Conservation (phyloP, 2,113 vertebrate species). For the Pseudorasbora parva region DNA sequence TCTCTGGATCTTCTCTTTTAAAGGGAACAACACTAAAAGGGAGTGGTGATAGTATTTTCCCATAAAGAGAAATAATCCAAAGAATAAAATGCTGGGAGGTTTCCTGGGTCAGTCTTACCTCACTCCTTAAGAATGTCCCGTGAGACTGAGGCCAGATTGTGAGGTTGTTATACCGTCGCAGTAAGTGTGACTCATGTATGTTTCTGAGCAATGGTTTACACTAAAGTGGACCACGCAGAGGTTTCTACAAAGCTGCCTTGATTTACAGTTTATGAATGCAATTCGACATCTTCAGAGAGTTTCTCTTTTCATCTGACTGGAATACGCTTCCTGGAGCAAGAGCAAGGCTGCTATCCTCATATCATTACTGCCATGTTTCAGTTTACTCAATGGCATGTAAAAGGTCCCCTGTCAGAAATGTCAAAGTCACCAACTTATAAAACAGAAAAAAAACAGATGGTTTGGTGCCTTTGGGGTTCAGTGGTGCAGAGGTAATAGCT, state of each 20-base stretch:
- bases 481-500: constrained; percentile 27
- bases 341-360: neutral
- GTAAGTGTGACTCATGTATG: constrained; percentile 22
- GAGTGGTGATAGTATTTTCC: constrained; percentile 42
- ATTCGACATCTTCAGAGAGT: neutral
- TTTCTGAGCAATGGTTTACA: constrained; percentile 24
- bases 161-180: constrained; percentile 10
- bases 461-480: constrained; percentile 28
- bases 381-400: constrained; percentile 19
- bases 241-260: constrained; percentile 7
- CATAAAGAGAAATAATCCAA: constrained; percentile 36
- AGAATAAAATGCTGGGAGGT: constrained; percentile 39
- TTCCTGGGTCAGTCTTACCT: constrained; percentile 39
- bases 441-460: neutral
- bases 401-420: constrained; percentile 13
- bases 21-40: constrained; percentile 29
- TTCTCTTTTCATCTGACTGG: constrained; percentile 11
- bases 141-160: constrained; percentile 39
- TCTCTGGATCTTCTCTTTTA: constrained; percentile 30
- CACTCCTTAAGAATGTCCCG: constrained; percentile 54
- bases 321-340: neutral
- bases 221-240: constrained; percentile 17
- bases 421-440: neutral
- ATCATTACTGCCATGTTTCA: constrained; percentile 7
- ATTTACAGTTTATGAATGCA: constrained; percentile 21